These are phyloP conservation scores for Hermodice carunculata DNA, from an alignment of 2,888 invertebrate genomes.

Conservation along the genomic window DNA sequence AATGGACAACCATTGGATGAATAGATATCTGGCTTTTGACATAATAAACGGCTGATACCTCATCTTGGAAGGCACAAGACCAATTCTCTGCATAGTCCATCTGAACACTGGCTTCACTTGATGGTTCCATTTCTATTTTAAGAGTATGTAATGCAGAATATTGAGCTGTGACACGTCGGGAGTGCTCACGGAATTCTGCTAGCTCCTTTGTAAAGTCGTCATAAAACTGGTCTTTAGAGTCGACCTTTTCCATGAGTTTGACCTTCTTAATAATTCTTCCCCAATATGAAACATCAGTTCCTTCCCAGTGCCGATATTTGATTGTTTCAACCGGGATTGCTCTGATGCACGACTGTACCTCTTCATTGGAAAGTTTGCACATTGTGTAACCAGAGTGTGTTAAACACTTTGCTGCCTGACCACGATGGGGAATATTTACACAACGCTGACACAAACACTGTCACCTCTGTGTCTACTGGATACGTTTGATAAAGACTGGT, in stretches of 20 bases:
- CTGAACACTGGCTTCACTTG: neutral
- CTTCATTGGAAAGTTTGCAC: neutral
- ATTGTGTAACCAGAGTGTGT: neutral
- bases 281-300: neutral
- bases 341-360: neutral
- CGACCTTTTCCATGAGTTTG: neutral
- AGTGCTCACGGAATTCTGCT: neutral
- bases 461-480: neutral
- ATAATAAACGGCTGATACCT: slow-evolving; percentile 33
- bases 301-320: neutral
- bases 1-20: slow-evolving; percentile 39
- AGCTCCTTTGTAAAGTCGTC: neutral
- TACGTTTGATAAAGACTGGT: neutral
- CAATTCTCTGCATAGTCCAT: slow-evolving; percentile 75
- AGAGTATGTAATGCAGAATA: neutral
- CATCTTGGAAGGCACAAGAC: slow-evolving; percentile 29
- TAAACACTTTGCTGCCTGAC: neutral
- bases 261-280: neutral
- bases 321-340: neutral
- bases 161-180: neutral
- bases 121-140: neutral
- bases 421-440: neutral
- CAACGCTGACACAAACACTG: neutral
- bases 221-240: neutral
- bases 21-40: slow-evolving; percentile 32